A percentile compares a stretch with the other conserved stretches of the same genome.
Conservation (phyloP, 2,113 vertebrate species). For the Falco punctatus region DNA sequence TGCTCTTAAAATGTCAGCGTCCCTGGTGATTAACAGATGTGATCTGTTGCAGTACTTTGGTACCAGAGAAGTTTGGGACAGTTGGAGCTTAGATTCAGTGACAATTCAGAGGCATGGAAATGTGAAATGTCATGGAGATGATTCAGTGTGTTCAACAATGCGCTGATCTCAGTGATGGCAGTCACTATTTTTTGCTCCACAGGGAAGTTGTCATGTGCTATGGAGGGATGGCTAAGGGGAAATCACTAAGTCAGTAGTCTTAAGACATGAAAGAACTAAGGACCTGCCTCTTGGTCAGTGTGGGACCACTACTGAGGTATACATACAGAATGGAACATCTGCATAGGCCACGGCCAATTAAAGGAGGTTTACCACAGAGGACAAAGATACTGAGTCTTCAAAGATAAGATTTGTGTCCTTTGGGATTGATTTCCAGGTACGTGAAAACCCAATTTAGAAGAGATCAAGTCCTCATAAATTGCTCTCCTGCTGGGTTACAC, state of each 20-base stretch:
- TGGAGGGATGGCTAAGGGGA: background rate
- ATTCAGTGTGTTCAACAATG: background rate
- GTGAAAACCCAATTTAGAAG: background rate
- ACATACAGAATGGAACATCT: background rate
- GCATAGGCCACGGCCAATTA: background rate
- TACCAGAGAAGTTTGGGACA: background rate
- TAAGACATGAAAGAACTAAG: background rate
- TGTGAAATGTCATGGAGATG: background rate
- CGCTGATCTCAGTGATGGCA: background rate
- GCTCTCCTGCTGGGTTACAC: rapidly evolving
- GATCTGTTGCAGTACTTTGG: background rate
- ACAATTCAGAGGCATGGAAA: background rate
- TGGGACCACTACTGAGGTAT: background rate
- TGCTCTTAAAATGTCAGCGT: background rate
- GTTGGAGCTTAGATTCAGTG: background rate
- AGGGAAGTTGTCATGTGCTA: background rate
- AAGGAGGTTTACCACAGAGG: background rate
- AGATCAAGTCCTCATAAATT: background rate
- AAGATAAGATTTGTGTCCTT: background rate
- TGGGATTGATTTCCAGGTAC: background rate
- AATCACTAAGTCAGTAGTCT: background rate
- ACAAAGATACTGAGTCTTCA: background rate
- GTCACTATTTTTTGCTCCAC: background rate
- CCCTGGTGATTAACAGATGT: background rate
- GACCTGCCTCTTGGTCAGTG: background rate